Conservation (phyloP, 2,797 vertebrate species). For the Sphenodon punctatus region DNA sequence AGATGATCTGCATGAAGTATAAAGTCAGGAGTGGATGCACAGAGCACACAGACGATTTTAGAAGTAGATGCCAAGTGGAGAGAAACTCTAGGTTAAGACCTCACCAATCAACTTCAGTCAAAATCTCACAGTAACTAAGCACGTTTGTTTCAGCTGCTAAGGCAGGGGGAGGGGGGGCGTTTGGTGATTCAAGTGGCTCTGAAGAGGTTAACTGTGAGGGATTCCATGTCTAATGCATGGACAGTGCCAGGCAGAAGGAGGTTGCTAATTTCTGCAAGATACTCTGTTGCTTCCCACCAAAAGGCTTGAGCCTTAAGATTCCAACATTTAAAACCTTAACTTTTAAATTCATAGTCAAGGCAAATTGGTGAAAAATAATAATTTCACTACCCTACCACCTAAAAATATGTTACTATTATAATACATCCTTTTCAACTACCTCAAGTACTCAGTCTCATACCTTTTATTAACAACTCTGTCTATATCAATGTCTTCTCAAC, state of each 20-base stretch:
- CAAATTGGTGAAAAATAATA: no score
- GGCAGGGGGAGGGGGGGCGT: not conserved
- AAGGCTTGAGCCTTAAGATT: fast-evolving
- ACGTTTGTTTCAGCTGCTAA: not conserved
- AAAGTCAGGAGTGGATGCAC: not conserved
- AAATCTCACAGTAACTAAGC: not conserved
- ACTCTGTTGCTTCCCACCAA: fast-evolving
- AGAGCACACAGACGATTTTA: not conserved
- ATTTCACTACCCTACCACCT: no score
- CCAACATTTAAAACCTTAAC: no score
- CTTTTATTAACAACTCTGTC: no score
- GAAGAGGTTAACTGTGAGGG: not conserved
- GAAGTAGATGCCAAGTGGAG: not conserved
- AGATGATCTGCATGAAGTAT: not conserved
- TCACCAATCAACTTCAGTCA: not conserved
- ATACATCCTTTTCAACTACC: no score
- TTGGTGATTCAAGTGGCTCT: not conserved
- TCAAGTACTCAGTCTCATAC: no score
- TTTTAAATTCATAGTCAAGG: no score
- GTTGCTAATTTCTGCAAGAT: not conserved
- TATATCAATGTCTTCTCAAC: no score
- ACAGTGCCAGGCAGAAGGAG: fast-evolving
- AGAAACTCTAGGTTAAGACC: not conserved
- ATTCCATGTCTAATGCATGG: not conserved
- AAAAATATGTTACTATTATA: no score